These are phyloP conservation scores for Megaptera novaeangliae DNA, from an alignment of 2,113 vertebrate genomes.

Conservation along the genomic window DNA sequence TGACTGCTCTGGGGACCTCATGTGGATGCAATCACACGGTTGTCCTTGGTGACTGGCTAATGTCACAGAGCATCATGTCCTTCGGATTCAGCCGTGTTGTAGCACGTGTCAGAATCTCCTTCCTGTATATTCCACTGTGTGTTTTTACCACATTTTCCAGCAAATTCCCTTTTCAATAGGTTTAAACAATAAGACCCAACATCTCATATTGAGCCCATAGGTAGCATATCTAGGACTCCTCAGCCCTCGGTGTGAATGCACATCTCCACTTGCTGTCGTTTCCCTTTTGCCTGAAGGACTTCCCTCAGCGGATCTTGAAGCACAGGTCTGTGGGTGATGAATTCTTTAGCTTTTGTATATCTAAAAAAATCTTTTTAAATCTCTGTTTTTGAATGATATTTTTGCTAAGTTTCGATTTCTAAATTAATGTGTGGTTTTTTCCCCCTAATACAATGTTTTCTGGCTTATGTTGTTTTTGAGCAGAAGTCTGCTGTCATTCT, in stretches of 20 bases:
- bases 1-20: not conserved
- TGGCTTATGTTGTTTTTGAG: not conserved
- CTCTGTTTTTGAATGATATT: not conserved
- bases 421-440: not conserved
- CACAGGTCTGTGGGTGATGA: not conserved
- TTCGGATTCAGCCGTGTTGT: not conserved
- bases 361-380: not conserved
- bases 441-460: not conserved
- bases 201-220: not conserved
- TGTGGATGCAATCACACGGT: not conserved
- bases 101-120: not conserved
- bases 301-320: not conserved
- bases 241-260: not conserved
- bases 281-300: not conserved
- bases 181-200: not conserved
- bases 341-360: not conserved
- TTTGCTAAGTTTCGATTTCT: not conserved
- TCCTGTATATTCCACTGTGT: not conserved
- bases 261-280: not conserved
- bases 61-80: not conserved
- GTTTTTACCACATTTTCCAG: not conserved
- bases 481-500: not conserved
- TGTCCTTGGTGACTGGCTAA: not conserved
- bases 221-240: not conserved
- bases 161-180: not conserved